phyloP scores from a whole-genome alignment of 64 coral and sea anemone genomes.

The Montipora cactus region DNA sequence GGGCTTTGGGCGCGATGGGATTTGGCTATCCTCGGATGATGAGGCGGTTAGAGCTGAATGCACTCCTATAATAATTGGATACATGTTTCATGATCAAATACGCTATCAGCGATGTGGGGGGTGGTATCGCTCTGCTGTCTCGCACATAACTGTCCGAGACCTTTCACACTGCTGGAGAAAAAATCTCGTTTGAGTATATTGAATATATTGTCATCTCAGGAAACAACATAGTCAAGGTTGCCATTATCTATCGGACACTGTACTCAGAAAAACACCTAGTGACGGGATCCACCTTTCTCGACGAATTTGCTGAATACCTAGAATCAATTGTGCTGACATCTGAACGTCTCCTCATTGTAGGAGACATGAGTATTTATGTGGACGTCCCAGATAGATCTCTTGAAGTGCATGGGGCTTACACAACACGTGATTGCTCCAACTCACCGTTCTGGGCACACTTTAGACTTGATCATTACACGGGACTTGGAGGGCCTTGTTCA shows the following conservation, averaged over 20 bases:
- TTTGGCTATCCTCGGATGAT: not conserved
- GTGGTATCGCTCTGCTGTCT: not conserved
- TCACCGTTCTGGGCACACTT: not conserved
- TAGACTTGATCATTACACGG: not conserved
- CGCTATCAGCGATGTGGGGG: too few relatives aligned
- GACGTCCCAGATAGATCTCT: not conserved
- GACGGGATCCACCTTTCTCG: not conserved
- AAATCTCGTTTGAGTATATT: not conserved
- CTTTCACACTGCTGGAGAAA: slow-evolving; percentile 1
- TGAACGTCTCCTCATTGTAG: not conserved
- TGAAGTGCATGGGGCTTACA: not conserved
- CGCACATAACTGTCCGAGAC: not conserved
- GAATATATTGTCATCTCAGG: slow-evolving; percentile 5
- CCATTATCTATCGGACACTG: too few relatives aligned
- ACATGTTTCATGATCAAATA: too few relatives aligned
- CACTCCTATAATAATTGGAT: not conserved
- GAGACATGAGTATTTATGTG: not conserved
- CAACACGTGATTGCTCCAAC: not conserved
- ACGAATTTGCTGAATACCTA: not conserved
- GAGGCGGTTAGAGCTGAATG: not conserved
- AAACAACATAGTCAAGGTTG: not conserved
- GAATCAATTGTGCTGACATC: not conserved
- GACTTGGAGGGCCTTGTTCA: too few relatives aligned
- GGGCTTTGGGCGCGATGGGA: not conserved
- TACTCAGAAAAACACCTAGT: not conserved